These are phyloP conservation scores for Cinara cedri DNA, from an alignment of 2,888 invertebrate genomes.

Conservation along the genomic window DNA sequence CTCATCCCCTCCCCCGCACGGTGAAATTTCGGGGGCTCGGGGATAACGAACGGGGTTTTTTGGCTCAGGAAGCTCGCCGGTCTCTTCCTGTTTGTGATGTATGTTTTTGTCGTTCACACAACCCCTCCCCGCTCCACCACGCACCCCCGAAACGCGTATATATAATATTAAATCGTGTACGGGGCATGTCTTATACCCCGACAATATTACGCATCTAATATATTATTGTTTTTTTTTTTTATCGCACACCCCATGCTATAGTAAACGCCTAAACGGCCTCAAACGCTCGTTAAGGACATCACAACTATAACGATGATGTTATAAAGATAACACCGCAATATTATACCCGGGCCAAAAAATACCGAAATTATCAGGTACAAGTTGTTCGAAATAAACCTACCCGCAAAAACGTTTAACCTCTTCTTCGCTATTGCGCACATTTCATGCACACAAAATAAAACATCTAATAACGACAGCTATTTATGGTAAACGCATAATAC, in stretches of 20 bases:
- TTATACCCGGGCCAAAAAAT: neutral
- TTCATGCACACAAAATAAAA: too few species aligned
- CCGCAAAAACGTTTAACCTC: neutral
- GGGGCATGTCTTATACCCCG: too few species aligned
- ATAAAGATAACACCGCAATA: neutral
- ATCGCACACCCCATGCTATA: neutral
- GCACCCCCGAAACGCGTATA: neutral
- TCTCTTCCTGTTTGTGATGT: conserved; percentile 43
- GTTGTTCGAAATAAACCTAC: neutral
- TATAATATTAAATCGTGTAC: conserved; percentile 22
- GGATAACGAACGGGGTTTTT: conserved; percentile 3
- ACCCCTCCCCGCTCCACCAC: neutral
- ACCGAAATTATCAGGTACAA: neutral
- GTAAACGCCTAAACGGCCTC: neutral
- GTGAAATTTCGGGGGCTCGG: conserved; percentile 2
- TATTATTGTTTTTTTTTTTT: conserved; percentile 7
- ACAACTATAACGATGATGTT: neutral
- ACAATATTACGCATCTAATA: neutral
- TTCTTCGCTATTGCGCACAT: too few species aligned
- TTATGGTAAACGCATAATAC: too few species aligned
- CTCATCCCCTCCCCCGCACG: too few species aligned
- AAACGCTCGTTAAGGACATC: conserved; percentile 33
- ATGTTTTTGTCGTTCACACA: conserved; percentile 47
- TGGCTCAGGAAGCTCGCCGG: conserved; percentile 35
- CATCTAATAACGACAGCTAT: too few species aligned